These are phyloP conservation scores for Palaemon carinicauda DNA, from an alignment of 1,140 invertebrate species.

Conservation along the genomic window DNA sequence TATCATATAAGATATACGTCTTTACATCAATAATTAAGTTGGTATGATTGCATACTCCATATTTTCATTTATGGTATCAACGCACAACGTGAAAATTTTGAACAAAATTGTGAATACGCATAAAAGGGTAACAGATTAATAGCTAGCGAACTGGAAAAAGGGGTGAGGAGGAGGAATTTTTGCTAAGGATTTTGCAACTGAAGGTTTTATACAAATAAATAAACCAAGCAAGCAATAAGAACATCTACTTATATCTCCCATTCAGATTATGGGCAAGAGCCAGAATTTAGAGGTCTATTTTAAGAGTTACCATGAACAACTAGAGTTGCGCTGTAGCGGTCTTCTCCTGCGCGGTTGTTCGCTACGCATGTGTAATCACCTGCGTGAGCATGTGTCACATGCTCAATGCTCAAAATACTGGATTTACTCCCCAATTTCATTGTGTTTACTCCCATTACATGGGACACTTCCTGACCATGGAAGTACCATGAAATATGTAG, in stretches of 20 bases:
- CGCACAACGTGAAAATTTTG: too few species aligned
- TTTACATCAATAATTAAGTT: too few species aligned
- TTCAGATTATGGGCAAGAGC: neutral
- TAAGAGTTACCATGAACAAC: conserved; percentile 54
- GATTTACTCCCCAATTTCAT: conserved; percentile 74
- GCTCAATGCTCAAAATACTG: conserved; percentile 79
- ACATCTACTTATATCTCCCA: neutral
- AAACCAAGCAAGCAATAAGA: neutral
- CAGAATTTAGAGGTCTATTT: neutral
- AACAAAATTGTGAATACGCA: too few species aligned
- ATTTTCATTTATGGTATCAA: too few species aligned
- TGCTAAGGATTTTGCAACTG: neutral
- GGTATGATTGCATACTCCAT: too few species aligned
- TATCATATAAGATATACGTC: too few species aligned
- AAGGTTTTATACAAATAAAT: neutral
- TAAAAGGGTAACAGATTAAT: too few species aligned
- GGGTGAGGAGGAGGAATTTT: neutral
- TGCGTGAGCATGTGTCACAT: conserved; percentile 70
- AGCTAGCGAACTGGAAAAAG: neutral
- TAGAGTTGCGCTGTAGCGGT: conserved; percentile 44
- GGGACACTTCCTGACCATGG: conserved; percentile 67
- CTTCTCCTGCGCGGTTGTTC: conserved; percentile 64
- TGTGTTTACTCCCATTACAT: conserved; percentile 61
- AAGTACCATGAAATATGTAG: conserved; percentile 81
- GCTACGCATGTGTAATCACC: conserved; percentile 67